Conservation (phyloP, 2,113 vertebrate genomes). For the Lepus timidus region DNA sequence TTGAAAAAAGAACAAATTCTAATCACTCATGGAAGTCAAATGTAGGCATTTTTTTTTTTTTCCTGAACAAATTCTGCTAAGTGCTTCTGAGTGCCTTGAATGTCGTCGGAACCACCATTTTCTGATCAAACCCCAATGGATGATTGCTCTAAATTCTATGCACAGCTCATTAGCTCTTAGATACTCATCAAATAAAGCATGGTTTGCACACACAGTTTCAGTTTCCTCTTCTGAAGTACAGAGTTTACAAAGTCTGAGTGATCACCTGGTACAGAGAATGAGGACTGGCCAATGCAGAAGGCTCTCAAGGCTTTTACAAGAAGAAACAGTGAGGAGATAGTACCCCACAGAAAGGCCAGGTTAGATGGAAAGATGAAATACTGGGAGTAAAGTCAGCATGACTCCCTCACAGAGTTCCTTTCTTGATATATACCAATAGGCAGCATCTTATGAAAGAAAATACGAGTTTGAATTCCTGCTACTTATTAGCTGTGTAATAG, state of each 20-base stretch:
- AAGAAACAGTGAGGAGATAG: not conserved
- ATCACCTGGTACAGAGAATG: not conserved
- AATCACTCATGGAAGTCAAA: not conserved
- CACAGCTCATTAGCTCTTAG: not conserved
- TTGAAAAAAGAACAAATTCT: conserved; percentile 22
- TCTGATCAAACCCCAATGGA: not conserved
- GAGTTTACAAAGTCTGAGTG: not conserved
- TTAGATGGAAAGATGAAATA: not conserved
- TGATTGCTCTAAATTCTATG: not conserved
- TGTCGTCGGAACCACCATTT: conserved; percentile 21
- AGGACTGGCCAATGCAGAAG: not conserved
- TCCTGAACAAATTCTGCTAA: not conserved
- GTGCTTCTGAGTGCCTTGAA: not conserved
- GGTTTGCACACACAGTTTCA: not conserved
- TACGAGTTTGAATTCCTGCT: not conserved
- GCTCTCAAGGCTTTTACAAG: not conserved
- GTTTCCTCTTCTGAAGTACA: conserved; percentile 4
- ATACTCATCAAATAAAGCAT: not conserved
- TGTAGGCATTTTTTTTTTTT: not conserved
- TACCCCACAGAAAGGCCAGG: not conserved
- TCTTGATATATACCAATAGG: not conserved
- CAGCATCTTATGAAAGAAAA: not conserved
- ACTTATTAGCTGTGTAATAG: not conserved
- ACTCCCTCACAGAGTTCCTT: not conserved
- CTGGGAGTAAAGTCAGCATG: not conserved